phyloP scores from a whole-genome alignment of 2,113 vertebrate genomes.

The Megatriorchis doriae region DNA sequence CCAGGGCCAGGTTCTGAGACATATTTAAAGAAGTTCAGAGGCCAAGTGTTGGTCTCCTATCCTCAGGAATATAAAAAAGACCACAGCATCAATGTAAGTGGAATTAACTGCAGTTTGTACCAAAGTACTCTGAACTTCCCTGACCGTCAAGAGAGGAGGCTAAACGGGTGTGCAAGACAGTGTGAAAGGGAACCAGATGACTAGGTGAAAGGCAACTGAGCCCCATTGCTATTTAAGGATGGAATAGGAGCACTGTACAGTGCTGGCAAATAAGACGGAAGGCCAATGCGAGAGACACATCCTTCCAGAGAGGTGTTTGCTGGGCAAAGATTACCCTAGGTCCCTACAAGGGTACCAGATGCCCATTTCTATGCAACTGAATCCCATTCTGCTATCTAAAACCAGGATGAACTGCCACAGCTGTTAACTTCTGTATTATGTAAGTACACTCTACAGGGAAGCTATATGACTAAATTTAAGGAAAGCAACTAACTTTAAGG shows the following conservation, averaged over 20 bases:
- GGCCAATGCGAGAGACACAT: background rate
- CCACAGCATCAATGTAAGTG: background rate
- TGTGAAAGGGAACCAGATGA: background rate
- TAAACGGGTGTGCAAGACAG: background rate
- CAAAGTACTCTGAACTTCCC: background rate
- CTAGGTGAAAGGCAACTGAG: background rate
- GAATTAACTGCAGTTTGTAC: background rate
- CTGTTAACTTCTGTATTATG: background rate
- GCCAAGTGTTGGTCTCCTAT: background rate
- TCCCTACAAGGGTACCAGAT: background rate
- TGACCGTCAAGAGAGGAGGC: accelerated
- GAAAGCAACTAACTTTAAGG: background rate
- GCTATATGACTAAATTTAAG: background rate
- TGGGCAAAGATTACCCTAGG: background rate
- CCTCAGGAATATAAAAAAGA: background rate
- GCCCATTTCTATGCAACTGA: background rate
- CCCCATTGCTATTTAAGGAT: background rate
- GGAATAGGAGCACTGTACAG: background rate
- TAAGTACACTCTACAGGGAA: background rate
- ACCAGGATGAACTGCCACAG: background rate
- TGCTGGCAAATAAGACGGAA: background rate
- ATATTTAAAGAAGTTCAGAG: background rate
- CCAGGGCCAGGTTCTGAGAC: background rate
- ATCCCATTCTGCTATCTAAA: background rate
- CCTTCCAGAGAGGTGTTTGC: background rate